Base-by-base conservation (phyloP, 2,113 vertebrate species). In the Myotis yumanensis region DNA sequence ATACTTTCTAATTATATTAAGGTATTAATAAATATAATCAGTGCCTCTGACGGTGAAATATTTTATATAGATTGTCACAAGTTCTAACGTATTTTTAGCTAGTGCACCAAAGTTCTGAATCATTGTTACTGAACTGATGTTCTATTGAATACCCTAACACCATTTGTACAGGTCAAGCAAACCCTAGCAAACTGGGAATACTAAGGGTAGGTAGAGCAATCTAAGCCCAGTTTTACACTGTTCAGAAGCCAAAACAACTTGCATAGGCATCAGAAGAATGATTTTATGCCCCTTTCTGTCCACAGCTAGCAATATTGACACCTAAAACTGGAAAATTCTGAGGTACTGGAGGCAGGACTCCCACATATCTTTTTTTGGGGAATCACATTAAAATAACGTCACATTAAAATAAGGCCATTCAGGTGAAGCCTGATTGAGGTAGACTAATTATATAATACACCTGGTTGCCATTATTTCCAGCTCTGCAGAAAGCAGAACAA, bases 11-110 rank as follows among this genome's bases (percentile, higher is more conserved):
- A 35, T 62, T 12, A 40, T 86, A 48, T 76, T 66, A 71, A 37
- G 7, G 20, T 76, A 7, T 95, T 90, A 75, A 80, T 75, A 88
- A 91, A 93, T 66, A 68, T 94, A 97, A 84, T 91, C 92, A 93
- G 59, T 69, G 66, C 11, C 25, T 80, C n/a, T 51, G 30, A 37
- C 81, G 1, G 71, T 84, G 48, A 91, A 71, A 88, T 51, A 84
- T 64, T 82, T 93, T 75, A 88, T 69, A 59, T 1, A 84, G 4
- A 92, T 81, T 66, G 11, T 88, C 59, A 68, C 69, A 87, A 73
- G 46, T 52, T 80, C 18, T 73, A 86, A 52, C 37, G 18, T 59
- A 52, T n/a, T 92, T 76, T 79, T 52, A 87, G 4, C 30, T 92
- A 23, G 1, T 69, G 11, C 23, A 37, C 40, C 8, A 7, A 51